These are phyloP conservation scores for Toxonevra muliebris DNA, from an alignment of 2,888 invertebrate species.

Conservation along the genomic window DNA sequence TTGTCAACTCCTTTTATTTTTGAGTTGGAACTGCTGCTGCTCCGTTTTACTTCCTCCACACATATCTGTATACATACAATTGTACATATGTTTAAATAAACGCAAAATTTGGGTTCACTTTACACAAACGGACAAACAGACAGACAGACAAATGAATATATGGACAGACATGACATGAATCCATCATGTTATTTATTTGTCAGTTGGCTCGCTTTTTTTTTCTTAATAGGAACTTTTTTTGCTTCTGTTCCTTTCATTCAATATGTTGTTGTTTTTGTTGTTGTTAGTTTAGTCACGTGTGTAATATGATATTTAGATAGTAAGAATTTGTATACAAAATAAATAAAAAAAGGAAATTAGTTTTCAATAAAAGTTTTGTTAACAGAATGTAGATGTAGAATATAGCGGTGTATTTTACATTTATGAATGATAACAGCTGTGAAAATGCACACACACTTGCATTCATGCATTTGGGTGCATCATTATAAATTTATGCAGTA, in stretches of 20 bases:
- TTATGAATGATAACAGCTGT: too few species aligned
- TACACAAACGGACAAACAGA: constrained; percentile 25
- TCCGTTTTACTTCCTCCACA: too few species aligned
- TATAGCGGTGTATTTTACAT: constrained; percentile 12
- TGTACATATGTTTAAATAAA: neutral
- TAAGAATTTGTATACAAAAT: neutral
- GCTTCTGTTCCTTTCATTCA: neutral
- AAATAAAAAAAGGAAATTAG: constrained; percentile 4
- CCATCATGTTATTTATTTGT: constrained; percentile 12
- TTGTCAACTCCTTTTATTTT: constrained; percentile 16
- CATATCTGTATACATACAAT: too few species aligned
- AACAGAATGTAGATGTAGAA: neutral
- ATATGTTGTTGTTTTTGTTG: too few species aligned
- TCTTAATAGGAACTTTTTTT: too few species aligned
- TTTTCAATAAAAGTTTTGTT: constrained; percentile 16
- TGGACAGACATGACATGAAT: constrained; percentile 19
- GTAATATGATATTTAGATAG: constrained; percentile 10
- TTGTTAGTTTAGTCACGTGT: constrained; percentile 12
- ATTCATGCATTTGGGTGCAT: too few species aligned
- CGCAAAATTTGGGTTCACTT: neutral
- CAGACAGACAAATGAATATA: constrained; percentile 21
- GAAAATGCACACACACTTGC: too few species aligned
- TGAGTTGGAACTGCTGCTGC: neutral
- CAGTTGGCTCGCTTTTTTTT: too few species aligned
- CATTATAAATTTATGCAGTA: too few species aligned